phyloP scores from a whole-genome alignment of 2,113 vertebrate genomes.

The Spea multiplicata region DNA sequence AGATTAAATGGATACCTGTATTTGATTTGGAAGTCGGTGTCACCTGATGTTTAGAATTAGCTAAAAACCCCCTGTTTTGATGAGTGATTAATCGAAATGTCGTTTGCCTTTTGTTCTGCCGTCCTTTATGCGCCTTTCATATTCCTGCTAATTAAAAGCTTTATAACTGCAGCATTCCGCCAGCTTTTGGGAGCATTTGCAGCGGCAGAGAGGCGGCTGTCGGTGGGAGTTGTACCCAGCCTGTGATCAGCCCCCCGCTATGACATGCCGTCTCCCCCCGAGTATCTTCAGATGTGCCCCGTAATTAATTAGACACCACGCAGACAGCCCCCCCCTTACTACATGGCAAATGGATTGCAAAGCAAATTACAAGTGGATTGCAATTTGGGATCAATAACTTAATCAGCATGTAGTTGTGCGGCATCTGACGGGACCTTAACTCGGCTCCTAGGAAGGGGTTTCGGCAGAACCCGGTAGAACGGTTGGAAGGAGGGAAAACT shows the following conservation, averaged over 20 bases:
- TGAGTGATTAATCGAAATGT: background rate
- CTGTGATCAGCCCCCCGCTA: background rate
- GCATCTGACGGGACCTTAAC: too few species aligned
- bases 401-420: background rate
- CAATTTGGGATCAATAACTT: conserved; percentile 19
- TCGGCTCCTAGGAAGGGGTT: too few species aligned
- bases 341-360: background rate
- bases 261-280: background rate
- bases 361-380: conserved; percentile 31
- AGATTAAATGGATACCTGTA: too few species aligned
- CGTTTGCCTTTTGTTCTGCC: conserved; percentile 8
- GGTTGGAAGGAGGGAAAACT: too few species aligned
- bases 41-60: too few species aligned
- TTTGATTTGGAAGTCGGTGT: too few species aligned
- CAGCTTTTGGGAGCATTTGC: background rate
- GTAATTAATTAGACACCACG: conserved; percentile 4
- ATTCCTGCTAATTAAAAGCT: conserved; percentile 12
- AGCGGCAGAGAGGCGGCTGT: background rate
- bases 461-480: too few species aligned
- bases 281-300: background rate
- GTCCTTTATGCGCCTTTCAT: conserved; percentile 3
- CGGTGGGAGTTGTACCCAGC: background rate
- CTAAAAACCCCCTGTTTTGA: background rate
- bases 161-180: background rate
- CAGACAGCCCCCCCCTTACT: background rate